Conservation (phyloP, 2,888 invertebrate genomes). For the Deroplatys truncata region DNA sequence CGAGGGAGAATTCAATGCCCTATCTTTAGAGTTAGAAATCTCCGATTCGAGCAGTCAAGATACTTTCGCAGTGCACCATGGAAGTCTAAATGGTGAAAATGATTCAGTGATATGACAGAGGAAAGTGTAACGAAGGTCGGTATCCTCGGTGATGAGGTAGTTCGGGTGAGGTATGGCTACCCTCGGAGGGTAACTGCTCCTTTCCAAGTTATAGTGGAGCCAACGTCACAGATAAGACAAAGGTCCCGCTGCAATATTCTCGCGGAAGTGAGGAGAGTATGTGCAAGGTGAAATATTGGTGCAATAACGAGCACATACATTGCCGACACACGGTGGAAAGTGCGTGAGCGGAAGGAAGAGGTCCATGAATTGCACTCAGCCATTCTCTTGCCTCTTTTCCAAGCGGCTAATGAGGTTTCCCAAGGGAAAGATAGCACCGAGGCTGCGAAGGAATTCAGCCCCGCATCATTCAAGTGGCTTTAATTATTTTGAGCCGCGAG, state of each 20-base stretch:
- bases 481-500: not conserved
- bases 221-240: constrained; percentile 20
- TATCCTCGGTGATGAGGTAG: not conserved
- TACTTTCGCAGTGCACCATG: not conserved
- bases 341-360: not conserved
- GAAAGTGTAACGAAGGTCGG: not conserved
- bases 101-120: not conserved
- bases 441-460: not conserved
- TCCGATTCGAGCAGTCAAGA: not conserved
- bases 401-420: not conserved
- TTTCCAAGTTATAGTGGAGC: not conserved
- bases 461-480: not conserved
- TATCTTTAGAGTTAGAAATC: not conserved
- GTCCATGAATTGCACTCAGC: not conserved
- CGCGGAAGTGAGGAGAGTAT: not conserved
- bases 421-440: not conserved
- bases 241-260: constrained; percentile 6
- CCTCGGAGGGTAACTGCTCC: no score
- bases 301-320: constrained; percentile 15
- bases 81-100: not conserved
- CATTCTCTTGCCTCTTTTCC: not conserved
- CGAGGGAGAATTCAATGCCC: not conserved
- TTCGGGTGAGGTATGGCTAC: not conserved
- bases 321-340: not conserved
- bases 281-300: constrained; percentile 21